phyloP scores from a whole-genome alignment of 92 coral and sea anemone species.

The Muricea muricata region DNA sequence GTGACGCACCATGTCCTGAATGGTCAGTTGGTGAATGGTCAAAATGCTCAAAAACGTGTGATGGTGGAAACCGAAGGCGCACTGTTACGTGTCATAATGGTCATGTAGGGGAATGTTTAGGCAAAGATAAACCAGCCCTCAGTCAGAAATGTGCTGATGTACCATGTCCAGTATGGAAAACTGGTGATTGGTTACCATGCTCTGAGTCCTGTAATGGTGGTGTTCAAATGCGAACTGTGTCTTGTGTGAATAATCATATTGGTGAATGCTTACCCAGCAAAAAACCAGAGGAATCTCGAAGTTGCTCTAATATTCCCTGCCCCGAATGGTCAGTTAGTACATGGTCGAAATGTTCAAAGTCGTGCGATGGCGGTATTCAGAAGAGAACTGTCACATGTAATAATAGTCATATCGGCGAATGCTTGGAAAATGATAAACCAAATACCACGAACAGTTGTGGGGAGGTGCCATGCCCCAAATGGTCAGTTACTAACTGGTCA shows the following conservation, averaged over 20 bases:
- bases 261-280: neutral
- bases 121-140: neutral
- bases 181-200: constrained; percentile 47
- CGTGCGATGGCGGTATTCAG: constrained; percentile 59
- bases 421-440: neutral
- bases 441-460: constrained; percentile 4
- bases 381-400: constrained; percentile 39
- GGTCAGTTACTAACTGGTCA: constrained; percentile 47
- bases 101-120: constrained; percentile 4
- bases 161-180: constrained; percentile 45
- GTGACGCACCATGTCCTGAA: constrained; percentile 44
- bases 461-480: constrained; percentile 46
- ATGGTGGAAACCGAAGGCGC: constrained; percentile 50
- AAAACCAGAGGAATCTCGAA: neutral
- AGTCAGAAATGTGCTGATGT: constrained; percentile 43
- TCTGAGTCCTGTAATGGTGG: constrained; percentile 51
- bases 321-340: neutral
- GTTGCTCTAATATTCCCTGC: neutral
- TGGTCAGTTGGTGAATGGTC: constrained; percentile 54
- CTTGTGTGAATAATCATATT: constrained; percentile 35
- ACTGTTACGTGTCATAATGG: constrained; percentile 53
- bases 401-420: constrained; percentile 10
- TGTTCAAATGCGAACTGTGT: constrained; percentile 37
- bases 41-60: constrained; percentile 61
- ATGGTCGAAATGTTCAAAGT: constrained; percentile 41